phyloP scores from a whole-genome alignment of 30 jellyfish, hydroid and myxozoan species.

The Hydractinia echinata region DNA sequence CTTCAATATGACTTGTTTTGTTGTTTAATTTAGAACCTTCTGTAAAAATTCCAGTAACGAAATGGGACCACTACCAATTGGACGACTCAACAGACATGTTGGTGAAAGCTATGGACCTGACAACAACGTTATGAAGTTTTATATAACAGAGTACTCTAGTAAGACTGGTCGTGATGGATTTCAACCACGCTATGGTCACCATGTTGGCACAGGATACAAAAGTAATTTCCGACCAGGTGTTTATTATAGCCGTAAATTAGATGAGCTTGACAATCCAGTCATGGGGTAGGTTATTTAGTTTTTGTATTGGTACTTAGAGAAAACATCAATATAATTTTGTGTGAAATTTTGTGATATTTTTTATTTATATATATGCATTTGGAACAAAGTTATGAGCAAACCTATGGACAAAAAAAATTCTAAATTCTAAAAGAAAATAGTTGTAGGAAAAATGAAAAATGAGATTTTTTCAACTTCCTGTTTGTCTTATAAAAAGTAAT shows the following conservation, averaged over 20 bases:
- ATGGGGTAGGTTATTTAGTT: slow-evolving; percentile 46
- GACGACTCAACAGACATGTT: slow-evolving; percentile 50
- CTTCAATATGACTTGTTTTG: too few relatives aligned
- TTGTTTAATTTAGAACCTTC: too few relatives aligned
- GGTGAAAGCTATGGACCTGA: slow-evolving; percentile 68
- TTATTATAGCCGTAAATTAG: slow-evolving; percentile 54
- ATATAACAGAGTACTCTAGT: slow-evolving; percentile 68
- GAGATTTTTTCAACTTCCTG: too few relatives aligned
- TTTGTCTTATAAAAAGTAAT: too few relatives aligned
- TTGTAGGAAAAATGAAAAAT: too few relatives aligned
- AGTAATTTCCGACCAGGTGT: slow-evolving; percentile 78
- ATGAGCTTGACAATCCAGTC: slow-evolving; percentile 64
- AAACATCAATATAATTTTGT: neutral
- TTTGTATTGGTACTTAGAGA: neutral
- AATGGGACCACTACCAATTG: slow-evolving; percentile 53
- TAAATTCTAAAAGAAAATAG: too few relatives aligned
- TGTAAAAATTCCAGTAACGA: neutral
- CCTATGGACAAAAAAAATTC: too few relatives aligned
- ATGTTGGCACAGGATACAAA: slow-evolving; percentile 66
- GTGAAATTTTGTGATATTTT: neutral
- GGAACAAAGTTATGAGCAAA: too few relatives aligned
- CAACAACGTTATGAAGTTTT: slow-evolving; percentile 38
- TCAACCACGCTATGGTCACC: slow-evolving; percentile 52
- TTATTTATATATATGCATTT: too few relatives aligned
- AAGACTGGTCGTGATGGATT: slow-evolving; percentile 51